These are phyloP conservation scores for Calyptomena viridis DNA, from an alignment of 2,113 vertebrate genomes.

Conservation along the genomic window DNA sequence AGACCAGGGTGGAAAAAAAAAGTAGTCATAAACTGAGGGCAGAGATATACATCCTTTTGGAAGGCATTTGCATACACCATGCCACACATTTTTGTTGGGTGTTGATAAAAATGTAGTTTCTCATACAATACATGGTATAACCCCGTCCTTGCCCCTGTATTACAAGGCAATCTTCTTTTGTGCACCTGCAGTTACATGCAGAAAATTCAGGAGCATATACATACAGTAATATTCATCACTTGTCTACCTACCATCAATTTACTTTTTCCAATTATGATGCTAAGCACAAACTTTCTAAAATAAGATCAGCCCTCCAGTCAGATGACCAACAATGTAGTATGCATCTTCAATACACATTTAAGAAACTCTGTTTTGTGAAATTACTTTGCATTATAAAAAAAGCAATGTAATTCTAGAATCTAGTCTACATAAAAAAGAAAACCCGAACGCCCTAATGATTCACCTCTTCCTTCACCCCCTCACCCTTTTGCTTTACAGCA, in stretches of 20 bases:
- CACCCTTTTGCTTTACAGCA: not conserved
- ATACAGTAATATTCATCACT: not conserved
- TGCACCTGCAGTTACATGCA: not conserved
- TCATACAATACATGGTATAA: not conserved
- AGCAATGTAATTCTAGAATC: not conserved
- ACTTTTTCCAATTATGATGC: not conserved
- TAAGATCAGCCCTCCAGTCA: not conserved
- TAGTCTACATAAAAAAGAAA: not conserved
- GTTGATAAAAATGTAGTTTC: not conserved
- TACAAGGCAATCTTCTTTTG: not conserved
- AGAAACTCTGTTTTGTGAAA: not conserved
- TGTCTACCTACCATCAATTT: not conserved
- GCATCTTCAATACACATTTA: rapidly evolving
- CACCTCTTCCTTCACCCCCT: not conserved
- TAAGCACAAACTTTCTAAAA: not conserved
- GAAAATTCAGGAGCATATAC: not conserved
- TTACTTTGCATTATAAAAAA: not conserved
- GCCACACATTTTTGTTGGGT: not conserved
- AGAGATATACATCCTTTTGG: not conserved
- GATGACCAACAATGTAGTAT: not conserved
- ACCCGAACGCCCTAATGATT: not conserved
- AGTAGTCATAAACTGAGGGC: not conserved
- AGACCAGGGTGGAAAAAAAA: not conserved
- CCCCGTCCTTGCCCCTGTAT: not conserved
- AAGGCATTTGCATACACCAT: not conserved